Evolutionary conservation across 35 echinoderm and acorn worm species (phyloP).

Genomic region (Amphiura filiformis): DNA sequence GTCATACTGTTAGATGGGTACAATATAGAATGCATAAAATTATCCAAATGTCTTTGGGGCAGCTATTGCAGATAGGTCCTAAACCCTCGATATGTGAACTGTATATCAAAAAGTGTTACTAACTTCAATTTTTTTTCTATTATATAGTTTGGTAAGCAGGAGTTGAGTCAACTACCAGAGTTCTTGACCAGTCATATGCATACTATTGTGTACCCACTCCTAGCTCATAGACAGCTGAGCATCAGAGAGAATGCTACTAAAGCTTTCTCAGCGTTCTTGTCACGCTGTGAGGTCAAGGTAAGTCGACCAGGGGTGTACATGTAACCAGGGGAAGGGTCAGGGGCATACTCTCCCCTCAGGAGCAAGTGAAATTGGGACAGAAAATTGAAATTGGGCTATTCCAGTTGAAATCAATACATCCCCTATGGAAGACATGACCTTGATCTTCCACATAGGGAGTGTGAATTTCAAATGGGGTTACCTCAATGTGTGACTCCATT

Average conservation of each 20-base stretch:
- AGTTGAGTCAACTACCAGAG: slow-evolving; percentile 79
- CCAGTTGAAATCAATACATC: too few relatives aligned
- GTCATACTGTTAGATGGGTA: too few relatives aligned
- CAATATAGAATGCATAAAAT: too few relatives aligned
- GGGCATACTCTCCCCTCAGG: not conserved
- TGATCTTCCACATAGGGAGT: too few relatives aligned
- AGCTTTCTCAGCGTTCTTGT: slow-evolving; percentile 85
- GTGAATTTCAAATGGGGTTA: too few relatives aligned
- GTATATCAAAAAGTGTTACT: too few relatives aligned
- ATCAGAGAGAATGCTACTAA: slow-evolving; percentile 95
- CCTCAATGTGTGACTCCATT: too few relatives aligned
- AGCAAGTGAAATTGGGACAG: not conserved
- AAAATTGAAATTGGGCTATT: not conserved
- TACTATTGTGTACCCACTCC: slow-evolving; percentile 79
- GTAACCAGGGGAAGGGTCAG: not conserved
- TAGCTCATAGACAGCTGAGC: slow-evolving; percentile 89
- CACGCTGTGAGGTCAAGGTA: slow-evolving; percentile 98
- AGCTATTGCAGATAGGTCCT: too few relatives aligned
- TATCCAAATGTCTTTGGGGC: too few relatives aligned
- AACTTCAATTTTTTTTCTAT: slow-evolving; percentile 18
- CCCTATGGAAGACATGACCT: too few relatives aligned
- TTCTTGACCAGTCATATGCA: slow-evolving; percentile 79
- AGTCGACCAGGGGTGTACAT: slow-evolving; percentile 1
- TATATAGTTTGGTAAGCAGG: slow-evolving; percentile 80
- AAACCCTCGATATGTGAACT: too few relatives aligned